Percentiles rank a stretch among this genome's conserved stretches.
These are phyloP conservation scores for Pedetes capensis DNA, from an alignment of 2,113 vertebrate species.

Conservation along the genomic window DNA sequence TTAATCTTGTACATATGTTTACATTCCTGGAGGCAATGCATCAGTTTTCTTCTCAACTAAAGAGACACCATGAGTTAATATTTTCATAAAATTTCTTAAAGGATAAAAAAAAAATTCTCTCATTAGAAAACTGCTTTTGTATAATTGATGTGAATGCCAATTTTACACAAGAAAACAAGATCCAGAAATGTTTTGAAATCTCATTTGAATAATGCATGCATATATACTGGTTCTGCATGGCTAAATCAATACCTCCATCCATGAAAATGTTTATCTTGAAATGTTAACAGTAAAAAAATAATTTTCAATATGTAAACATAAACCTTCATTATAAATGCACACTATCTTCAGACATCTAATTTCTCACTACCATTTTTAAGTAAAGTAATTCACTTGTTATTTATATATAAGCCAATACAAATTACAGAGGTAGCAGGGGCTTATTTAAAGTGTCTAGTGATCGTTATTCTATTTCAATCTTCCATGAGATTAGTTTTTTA, in stretches of 20 bases:
- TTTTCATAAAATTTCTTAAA: background rate
- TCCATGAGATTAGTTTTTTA: background rate
- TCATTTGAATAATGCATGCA: constrained; percentile 4
- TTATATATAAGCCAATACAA: background rate
- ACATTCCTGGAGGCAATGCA: background rate
- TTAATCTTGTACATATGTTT: background rate
- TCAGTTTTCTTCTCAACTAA: background rate
- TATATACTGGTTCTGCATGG: background rate
- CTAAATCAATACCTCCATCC: background rate
- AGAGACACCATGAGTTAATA: background rate
- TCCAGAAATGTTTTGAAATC: constrained; percentile 21
- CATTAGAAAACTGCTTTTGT: background rate
- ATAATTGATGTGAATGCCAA: constrained; percentile 61
- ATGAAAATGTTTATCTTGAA: constrained; percentile 21
- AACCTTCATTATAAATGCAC: background rate
- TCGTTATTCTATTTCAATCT: background rate
- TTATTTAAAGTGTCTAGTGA: background rate
- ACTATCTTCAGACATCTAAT: background rate
- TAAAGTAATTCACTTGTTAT: background rate
- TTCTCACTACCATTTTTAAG: background rate
- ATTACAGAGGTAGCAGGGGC: background rate
- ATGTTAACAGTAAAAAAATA: background rate
- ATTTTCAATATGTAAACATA: background rate
- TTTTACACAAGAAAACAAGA: background rate
- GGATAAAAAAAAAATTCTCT: background rate